These are phyloP conservation scores for Acipenser oxyrinchus DNA, from an alignment of 2,797 vertebrate species.

Conservation along the genomic window DNA sequence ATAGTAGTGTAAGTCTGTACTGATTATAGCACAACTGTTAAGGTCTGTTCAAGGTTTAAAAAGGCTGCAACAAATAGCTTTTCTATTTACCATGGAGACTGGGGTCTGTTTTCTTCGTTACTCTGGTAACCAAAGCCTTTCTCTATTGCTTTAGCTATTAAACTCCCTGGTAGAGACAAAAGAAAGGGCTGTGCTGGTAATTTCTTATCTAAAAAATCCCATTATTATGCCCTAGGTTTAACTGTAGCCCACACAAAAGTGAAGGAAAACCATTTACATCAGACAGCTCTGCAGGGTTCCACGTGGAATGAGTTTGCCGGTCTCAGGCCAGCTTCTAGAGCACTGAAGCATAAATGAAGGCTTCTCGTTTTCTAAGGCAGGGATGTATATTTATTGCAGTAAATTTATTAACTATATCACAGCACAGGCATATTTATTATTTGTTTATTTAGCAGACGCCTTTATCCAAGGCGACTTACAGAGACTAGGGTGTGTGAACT, in stretches of 20 bases:
- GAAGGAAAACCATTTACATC: conserved; percentile 57
- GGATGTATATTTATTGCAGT: no score
- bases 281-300: conserved; percentile 27
- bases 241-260: conserved; percentile 63
- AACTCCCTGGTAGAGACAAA: conserved; percentile 86
- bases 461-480: no score
- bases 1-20: conserved; percentile 57
- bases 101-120: conserved; percentile 82
- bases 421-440: no score
- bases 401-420: no score
- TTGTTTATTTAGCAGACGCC: no score
- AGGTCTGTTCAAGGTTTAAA: conserved; percentile 76
- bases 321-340: conserved; percentile 6
- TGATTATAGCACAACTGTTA: conserved; percentile 75
- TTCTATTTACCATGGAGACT: conserved; percentile 88
- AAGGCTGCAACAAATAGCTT: conserved; percentile 79
- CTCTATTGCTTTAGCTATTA: conserved; percentile 83
- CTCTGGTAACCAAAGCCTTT: conserved; percentile 86
- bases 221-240: conserved; percentile 57
- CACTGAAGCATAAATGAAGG: no score
- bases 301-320: conserved; percentile 22
- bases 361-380: no score
- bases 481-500: no score
- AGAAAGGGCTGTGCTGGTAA: conserved; percentile 72
- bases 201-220: conserved; percentile 73